These are phyloP conservation scores for Mnemiopsis leidyi DNA, from an alignment of 37 sponge, comb jelly and placozoan genomes.

Conservation along the genomic window DNA sequence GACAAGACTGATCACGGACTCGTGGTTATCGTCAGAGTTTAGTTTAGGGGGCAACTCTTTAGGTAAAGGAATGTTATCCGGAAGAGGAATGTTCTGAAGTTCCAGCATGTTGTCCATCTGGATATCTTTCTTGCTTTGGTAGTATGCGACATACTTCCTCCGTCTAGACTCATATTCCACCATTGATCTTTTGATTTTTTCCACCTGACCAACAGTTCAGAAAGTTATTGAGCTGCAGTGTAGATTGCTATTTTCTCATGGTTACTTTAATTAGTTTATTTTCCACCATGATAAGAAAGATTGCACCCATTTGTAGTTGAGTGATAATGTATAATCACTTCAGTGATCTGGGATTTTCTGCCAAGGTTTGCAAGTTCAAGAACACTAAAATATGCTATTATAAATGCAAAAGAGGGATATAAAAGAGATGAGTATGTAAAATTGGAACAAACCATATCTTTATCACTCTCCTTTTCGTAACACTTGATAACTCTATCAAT, in stretches of 20 bases:
- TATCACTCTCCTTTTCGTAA: slow-evolving; percentile 66
- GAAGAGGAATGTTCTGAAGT: slow-evolving; percentile 9
- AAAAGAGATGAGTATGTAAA: no score
- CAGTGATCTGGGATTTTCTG: no score
- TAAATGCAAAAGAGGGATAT: no score
- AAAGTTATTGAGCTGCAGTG: no score
- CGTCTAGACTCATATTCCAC: slow-evolving; percentile 26
- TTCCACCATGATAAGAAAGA: no score
- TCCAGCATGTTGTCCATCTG: not conserved
- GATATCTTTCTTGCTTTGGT: slow-evolving; percentile 3
- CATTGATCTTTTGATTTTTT: slow-evolving; percentile 6
- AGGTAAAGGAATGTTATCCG: not conserved
- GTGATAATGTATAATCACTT: no score
- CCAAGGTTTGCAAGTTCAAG: no score
- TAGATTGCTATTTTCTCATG: no score
- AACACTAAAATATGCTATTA: no score
- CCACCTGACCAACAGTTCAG: slow-evolving; percentile 8
- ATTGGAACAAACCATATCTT: slow-evolving; percentile 8
- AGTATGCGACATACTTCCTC: slow-evolving; percentile 1
- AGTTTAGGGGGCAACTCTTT: not conserved
- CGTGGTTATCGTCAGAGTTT: not conserved
- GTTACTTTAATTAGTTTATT: no score
- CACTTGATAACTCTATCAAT: slow-evolving; percentile 71
- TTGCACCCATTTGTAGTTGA: no score
- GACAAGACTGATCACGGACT: not conserved